Evolutionary conservation across 2,888 invertebrate genomes (phyloP).

Genomic region (Brachyptera risi): DNA sequence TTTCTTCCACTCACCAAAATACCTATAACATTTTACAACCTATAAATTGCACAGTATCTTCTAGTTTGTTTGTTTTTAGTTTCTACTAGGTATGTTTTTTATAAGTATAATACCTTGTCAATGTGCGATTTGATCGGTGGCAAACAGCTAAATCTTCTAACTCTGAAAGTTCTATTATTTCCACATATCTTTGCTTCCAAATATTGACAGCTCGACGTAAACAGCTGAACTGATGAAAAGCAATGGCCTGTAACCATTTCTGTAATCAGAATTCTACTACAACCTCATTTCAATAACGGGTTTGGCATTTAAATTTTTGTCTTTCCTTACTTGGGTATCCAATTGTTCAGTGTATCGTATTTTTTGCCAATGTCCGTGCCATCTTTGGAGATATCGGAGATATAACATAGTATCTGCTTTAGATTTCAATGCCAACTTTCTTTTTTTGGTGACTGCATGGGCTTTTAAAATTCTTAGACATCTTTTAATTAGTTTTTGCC

Average conservation of each 20-base stretch:
- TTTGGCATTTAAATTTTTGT: too few relatives aligned
- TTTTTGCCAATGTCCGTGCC: background rate
- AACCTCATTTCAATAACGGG: too few relatives aligned
- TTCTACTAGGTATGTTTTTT: background rate
- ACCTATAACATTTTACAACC: too few relatives aligned
- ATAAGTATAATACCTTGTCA: background rate
- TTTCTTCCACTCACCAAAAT: background rate
- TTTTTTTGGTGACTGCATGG: background rate
- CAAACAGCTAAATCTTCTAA: background rate
- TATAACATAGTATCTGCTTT: background rate
- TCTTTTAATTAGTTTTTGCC: background rate
- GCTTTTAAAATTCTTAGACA: background rate
- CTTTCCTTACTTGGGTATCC: background rate
- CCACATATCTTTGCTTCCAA: background rate
- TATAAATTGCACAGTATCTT: too few relatives aligned
- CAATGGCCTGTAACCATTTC: background rate
- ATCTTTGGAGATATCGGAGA: background rate
- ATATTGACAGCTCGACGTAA: background rate
- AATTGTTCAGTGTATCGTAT: background rate
- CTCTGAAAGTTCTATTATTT: background rate
- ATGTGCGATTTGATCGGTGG: background rate
- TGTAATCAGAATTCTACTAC: background rate
- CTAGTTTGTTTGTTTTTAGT: too few relatives aligned
- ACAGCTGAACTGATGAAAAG: background rate
- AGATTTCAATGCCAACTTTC: background rate